Evolutionary conservation across 1,140 invertebrate species (phyloP).

Genomic region (Teleogryllus occipitalis): DNA sequence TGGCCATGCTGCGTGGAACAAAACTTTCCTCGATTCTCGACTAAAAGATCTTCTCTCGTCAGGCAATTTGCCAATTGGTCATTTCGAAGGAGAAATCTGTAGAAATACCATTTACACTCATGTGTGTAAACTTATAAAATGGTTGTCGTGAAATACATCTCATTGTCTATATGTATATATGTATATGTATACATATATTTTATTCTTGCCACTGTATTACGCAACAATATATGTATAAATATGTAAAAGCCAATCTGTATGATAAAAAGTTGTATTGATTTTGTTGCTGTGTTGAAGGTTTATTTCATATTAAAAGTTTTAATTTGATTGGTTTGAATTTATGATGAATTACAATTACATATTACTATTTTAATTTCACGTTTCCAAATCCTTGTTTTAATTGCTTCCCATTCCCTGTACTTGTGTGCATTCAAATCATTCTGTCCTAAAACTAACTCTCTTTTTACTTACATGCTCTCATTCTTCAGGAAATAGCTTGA

Average conservation of each 20-base stretch:
- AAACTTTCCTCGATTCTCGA: constrained; percentile 19
- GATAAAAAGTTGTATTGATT: neutral
- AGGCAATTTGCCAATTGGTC: constrained; percentile 23
- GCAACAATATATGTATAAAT: neutral
- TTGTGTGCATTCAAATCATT: neutral
- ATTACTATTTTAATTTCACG: neutral
- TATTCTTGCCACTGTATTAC: constrained; percentile 1
- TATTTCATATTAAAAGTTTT: neutral
- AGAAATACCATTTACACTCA: neutral
- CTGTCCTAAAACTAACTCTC: neutral
- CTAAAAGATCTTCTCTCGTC: constrained; percentile 21
- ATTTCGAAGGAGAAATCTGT: constrained; percentile 21
- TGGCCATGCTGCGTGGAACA: constrained; percentile 18
- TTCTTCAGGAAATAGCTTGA: constrained; percentile 14
- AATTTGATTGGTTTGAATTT: no score
- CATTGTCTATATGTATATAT: neutral
- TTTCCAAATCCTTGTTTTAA: neutral
- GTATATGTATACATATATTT: neutral
- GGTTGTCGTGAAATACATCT: neutral
- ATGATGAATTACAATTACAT: neutral
- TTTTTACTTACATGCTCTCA: constrained; percentile 13
- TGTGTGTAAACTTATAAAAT: neutral
- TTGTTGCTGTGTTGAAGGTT: neutral
- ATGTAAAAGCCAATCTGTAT: neutral
- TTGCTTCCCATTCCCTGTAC: neutral